These are phyloP conservation scores for Phrixothrix hirtus DNA, from an alignment of 2,888 invertebrate genomes.

Conservation along the genomic window DNA sequence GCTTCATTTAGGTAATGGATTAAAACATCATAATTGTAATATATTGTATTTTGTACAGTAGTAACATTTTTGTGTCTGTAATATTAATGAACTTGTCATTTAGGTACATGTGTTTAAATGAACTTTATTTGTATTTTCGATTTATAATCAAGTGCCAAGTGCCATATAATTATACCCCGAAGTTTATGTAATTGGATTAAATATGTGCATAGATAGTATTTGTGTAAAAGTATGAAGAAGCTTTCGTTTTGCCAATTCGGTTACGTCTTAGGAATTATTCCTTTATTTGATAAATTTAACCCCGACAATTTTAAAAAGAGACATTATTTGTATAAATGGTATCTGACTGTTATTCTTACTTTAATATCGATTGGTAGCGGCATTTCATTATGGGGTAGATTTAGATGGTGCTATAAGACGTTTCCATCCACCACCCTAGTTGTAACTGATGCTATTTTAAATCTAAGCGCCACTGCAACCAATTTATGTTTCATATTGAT, in stretches of 20 bases:
- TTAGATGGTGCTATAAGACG: background rate
- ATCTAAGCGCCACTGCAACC: background rate
- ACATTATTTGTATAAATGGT: background rate
- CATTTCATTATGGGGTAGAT: constrained; percentile 1
- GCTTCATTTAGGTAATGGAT: background rate
- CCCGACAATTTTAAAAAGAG: background rate
- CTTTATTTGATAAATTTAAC: background rate
- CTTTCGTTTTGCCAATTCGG: background rate
- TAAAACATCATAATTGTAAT: too few relatives aligned
- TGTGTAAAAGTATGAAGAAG: background rate
- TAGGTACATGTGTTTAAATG: too few relatives aligned
- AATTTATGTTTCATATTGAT: background rate
- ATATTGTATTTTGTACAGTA: too few relatives aligned
- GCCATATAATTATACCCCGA: background rate
- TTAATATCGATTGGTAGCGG: background rate
- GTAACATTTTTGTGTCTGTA: too few relatives aligned
- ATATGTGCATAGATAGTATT: background rate
- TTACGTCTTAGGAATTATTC: background rate
- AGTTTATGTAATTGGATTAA: background rate
- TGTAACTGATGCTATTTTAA: background rate
- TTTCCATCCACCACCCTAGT: background rate
- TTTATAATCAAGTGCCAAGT: background rate
- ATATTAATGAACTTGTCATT: too few relatives aligned
- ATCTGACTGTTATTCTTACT: background rate
- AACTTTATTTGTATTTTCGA: too few relatives aligned